Conservation (phyloP, 2,113 vertebrate genomes). For the Calidris pugnax region DNA sequence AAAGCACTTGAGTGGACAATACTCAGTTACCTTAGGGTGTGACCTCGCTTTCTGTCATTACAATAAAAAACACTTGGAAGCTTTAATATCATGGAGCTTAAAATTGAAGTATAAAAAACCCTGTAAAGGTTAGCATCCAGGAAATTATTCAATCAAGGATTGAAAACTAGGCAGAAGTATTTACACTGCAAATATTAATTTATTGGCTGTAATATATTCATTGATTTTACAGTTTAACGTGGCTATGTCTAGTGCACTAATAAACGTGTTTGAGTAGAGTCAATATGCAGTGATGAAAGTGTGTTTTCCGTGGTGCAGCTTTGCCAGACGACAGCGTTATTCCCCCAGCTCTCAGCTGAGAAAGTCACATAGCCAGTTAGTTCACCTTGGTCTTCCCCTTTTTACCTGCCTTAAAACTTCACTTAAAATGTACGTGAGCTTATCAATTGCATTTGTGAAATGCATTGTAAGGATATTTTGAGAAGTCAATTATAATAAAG, state of each 20-base stretch:
- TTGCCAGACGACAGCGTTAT: neutral
- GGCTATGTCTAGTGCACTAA: neutral
- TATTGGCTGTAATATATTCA: neutral
- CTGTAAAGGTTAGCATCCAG: neutral
- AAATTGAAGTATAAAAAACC: neutral
- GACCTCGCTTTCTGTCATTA: neutral
- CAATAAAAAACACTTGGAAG: neutral
- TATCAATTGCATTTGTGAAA: neutral
- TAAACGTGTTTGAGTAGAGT: neutral
- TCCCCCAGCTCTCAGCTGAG: neutral
- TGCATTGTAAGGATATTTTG: neutral
- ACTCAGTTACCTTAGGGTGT: neutral
- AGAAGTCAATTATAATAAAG: neutral
- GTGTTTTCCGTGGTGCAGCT: neutral
- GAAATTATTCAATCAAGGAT: neutral
- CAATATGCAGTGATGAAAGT: neutral
- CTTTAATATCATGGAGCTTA: neutral
- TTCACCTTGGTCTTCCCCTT: neutral
- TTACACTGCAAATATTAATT: slow-evolving; percentile 22
- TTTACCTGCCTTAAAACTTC: neutral
- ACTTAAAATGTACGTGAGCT: neutral
- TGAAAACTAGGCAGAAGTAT: neutral
- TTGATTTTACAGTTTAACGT: neutral
- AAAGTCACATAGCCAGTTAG: neutral
- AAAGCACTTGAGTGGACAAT: neutral